Conservation (phyloP, 2,113 vertebrate genomes). For the Ia io region DNA sequence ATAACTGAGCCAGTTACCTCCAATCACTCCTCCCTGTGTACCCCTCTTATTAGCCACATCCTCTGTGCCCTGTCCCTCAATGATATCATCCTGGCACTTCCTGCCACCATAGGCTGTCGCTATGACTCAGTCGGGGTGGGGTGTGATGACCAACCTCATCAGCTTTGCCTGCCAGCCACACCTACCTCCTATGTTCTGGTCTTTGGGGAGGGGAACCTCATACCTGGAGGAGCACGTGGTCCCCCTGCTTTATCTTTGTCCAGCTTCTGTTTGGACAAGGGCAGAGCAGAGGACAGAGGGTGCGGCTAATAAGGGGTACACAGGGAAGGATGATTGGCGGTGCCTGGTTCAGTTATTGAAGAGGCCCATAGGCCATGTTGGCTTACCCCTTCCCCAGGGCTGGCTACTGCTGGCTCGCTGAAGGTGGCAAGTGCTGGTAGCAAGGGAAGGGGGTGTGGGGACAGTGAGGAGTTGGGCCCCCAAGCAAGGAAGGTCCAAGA, state of each 20-base stretch:
- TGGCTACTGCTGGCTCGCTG: background rate
- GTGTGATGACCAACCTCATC: background rate
- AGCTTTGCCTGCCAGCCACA: background rate
- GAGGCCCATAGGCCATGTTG: background rate
- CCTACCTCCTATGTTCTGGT: background rate
- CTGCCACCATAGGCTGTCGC: background rate
- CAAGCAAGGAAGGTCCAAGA: background rate
- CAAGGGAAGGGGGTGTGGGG: fast-evolving
- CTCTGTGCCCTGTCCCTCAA: no score
- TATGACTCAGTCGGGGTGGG: background rate
- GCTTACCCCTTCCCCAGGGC: background rate
- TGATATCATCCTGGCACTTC: background rate
- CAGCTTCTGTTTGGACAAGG: no score
- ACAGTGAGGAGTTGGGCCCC: background rate
- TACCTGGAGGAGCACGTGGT: background rate
- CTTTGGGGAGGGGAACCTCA: background rate
- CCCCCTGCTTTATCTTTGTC: background rate
- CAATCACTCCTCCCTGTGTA: background rate
- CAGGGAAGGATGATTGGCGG: background rate
- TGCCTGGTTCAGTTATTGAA: background rate
- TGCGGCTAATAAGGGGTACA: background rate
- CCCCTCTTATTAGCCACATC: background rate
- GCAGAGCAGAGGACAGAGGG: background rate
- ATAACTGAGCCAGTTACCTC: fast-evolving
- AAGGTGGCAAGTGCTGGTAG: background rate